These are phyloP conservation scores for Thalassophryne amazonica DNA, from an alignment of 2,797 vertebrate genomes.

Conservation along the genomic window DNA sequence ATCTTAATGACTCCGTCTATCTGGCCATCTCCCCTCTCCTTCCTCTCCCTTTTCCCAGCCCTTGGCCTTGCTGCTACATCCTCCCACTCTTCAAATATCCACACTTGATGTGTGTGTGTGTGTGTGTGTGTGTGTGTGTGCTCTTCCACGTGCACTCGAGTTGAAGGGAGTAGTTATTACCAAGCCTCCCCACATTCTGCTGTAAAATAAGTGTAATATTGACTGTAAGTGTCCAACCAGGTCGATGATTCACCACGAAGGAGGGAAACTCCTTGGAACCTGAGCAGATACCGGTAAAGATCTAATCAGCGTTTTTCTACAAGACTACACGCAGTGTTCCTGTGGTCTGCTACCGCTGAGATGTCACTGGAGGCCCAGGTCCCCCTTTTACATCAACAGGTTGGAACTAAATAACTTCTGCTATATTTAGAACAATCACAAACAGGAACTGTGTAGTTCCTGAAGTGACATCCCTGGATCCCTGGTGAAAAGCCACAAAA, in stretches of 20 bases:
- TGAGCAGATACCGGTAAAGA: no score
- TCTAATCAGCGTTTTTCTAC: not conserved
- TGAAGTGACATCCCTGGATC: no score
- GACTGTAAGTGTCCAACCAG: constrained; percentile 8
- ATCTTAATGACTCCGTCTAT: constrained; percentile 77
- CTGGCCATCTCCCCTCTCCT: constrained; percentile 63
- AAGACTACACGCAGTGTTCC: not conserved
- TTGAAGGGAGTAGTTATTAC: constrained; percentile 15
- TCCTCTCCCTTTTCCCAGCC: constrained; percentile 57
- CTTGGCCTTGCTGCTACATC: constrained; percentile 62
- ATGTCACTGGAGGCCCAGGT: no score
- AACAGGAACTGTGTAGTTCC: no score
- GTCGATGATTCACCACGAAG: constrained; percentile 24
- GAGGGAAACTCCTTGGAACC: no score
- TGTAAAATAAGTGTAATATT: constrained; percentile 25
- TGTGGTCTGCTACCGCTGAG: constrained; percentile 12
- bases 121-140: constrained; percentile 1
- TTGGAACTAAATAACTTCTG: no score
- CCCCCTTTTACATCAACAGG: no score
- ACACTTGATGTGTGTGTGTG: constrained; percentile 34
- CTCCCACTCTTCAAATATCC: constrained; percentile 59
- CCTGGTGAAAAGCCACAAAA: no score
- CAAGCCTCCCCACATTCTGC: constrained; percentile 5
- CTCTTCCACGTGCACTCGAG: not conserved
- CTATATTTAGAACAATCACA: no score